Evolutionary conservation across 2,113 vertebrate species (phyloP), one percentile per base, ranked within the genome.

Genomic region (Perccottus glenii): DNA sequence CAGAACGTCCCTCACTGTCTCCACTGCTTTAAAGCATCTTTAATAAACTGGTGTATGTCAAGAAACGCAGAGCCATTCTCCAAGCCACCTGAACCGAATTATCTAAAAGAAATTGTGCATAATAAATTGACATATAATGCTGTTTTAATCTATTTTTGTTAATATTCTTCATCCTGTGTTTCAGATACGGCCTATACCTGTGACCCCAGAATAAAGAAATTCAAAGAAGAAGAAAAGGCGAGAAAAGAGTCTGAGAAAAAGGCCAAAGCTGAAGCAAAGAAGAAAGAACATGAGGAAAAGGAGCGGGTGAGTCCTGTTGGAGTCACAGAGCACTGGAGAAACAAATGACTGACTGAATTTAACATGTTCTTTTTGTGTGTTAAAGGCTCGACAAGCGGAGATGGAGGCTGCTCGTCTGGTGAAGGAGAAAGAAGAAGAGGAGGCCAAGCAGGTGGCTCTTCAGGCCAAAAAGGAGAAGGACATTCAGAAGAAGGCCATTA

Each of bases 231-330:
- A 60, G 98, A 99, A 88, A 98, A 96, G 40, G 94, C 96, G 70
- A 94, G 96, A 85, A 99, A 99, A 88, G 98, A 99, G 90, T 95
- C 96, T 36, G 98, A 99, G 90, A 99, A 98, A 89, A 99, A 97
- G 84, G 98, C 98, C 36, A 99, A 97, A 78, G 94, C 89, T 5
- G 97, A 99, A 77, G 98, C 98, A 77, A 98, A 96, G 91, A 93
- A 95, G 74, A 96, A 93, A 73, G 97, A 98, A 67, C 96, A 98
- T 79, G 97, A 98, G 55, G 96, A 96, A 79, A 97, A 92, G 86
- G 96, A 99, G 77, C 94, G 93, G 81, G 98, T 99, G 83, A 91
- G 95, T 84, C 0, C 40, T 0, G 9, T 15, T 8, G 32, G 15
- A 2, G 15, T 5, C 10, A 1, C 9, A 10, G 16, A 19, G 9